These are phyloP conservation scores for Syrista parreyssii DNA, from an alignment of 2,888 invertebrate species.

Conservation along the genomic window DNA sequence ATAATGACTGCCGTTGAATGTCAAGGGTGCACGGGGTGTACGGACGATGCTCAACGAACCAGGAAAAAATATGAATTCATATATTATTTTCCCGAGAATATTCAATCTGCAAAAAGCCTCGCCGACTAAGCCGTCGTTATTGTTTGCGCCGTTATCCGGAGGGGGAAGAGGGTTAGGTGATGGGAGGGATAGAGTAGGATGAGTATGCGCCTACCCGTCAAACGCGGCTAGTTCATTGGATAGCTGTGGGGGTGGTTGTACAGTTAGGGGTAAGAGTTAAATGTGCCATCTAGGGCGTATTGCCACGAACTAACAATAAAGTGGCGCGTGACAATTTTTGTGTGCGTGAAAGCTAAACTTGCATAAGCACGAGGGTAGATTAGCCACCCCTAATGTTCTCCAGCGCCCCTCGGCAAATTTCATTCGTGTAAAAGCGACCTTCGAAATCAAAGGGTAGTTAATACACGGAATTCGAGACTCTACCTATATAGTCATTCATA, in stretches of 20 bases:
- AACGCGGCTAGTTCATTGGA: background rate
- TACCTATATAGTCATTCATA: background rate
- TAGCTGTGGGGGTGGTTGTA: background rate
- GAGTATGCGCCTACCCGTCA: background rate
- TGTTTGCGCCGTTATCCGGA: constrained; percentile 25
- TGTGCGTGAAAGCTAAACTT: background rate
- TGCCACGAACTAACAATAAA: background rate
- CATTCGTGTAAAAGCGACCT: background rate
- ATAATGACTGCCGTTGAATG: background rate
- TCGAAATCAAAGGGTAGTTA: background rate
- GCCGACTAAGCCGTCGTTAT: constrained; percentile 34
- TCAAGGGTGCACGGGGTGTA: background rate
- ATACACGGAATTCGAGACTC: background rate
- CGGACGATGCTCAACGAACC: background rate
- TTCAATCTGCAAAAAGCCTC: constrained; percentile 43
- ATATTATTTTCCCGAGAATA: constrained; percentile 36
- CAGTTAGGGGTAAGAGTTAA: background rate
- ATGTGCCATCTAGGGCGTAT: background rate
- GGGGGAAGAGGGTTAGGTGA: background rate
- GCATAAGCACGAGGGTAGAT: background rate
- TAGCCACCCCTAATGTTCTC: background rate
- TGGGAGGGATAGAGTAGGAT: background rate
- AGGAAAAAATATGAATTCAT: constrained; percentile 25
- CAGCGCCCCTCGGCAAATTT: background rate
- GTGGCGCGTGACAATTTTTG: background rate